Evolutionary conservation across 2,888 invertebrate species (phyloP).

Genomic region (Ctenicera cuprea): DNA sequence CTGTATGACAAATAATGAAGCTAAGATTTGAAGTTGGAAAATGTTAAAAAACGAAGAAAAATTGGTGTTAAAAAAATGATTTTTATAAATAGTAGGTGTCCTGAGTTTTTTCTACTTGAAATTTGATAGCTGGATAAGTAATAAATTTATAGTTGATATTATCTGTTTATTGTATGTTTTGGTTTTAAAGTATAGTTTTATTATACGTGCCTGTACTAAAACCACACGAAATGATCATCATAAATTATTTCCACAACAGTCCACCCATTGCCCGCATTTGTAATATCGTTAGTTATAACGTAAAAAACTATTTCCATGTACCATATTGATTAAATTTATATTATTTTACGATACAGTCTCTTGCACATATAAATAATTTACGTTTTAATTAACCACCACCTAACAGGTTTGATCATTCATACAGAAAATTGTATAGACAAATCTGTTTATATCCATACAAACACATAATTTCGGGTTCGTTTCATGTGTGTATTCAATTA

Average conservation of each 20-base stretch:
- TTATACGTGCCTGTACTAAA: constrained; percentile 25
- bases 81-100: too few species aligned
- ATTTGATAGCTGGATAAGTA: not conserved
- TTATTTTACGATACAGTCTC: constrained; percentile 62
- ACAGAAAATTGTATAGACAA: constrained; percentile 64
- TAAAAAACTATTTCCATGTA: constrained; percentile 30
- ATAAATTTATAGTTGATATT: constrained; percentile 3
- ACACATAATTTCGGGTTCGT: constrained; percentile 47
- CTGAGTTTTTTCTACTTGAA: too few species aligned
- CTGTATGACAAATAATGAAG: too few species aligned
- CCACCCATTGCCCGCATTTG: constrained; percentile 13
- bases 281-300: not conserved
- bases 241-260: constrained; percentile 31
- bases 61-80: too few species aligned
- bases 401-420: constrained; percentile 66
- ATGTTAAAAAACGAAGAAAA: too few species aligned
- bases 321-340: constrained; percentile 58
- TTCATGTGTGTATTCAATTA: constrained; percentile 50
- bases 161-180: constrained; percentile 15
- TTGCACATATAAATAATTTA: constrained; percentile 64
- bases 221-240: constrained; percentile 13
- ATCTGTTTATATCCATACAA: constrained; percentile 52
- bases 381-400: constrained; percentile 66
- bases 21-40: too few species aligned
- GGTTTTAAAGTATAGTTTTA: constrained; percentile 28